Evolutionary conservation across 2,113 vertebrate species (phyloP), one percentile per base, ranked within the genome.

Genomic region (Xiphorhynchus elegans): DNA sequence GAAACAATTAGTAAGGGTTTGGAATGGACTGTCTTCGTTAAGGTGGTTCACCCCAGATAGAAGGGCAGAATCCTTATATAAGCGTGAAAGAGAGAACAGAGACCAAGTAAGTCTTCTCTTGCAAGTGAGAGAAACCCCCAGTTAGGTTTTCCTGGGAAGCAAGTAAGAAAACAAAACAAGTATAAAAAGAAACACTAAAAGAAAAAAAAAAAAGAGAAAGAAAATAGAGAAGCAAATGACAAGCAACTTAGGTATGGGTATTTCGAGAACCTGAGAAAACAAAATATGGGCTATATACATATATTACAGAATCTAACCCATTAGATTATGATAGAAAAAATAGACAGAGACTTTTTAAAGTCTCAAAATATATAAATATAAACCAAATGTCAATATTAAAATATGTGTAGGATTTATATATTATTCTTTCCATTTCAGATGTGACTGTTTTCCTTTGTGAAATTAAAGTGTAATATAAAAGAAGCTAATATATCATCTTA

Each of bases 131-230:
- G 21, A 94, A 93, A 56, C 13, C 3, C 40, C 6, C 6, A 59
- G 31, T 64, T 35, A 42, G 7, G 9, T 73, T 87, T 88, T 77
- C 14, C 20, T 56, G 20, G 9, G 37, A 62, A 84, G 15, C 2
- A 90, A 28, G 8, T 11, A 59, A 59, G 9, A 2, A 35, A 66
- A 23, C 6, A 2, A 67, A 75, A 17, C 0, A 28, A 89, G 25
- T 1, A 9, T n/a, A 37, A 47, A 46, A 33, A 2, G 3, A 59
- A 23, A 33, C 1, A 1, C 9, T 25, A 26, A 50, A 50, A 20
- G 72, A 8, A 1, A 9, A 67, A 55, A 12, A 60, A 4, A 50
- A 23, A 37, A 37, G 40, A 23, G 10, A 40, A 42, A 19, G 13
- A 10, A n/a, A 46, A 11, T 1, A 47, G 25, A 25, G 73, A 93